These are phyloP conservation scores for Gambusia yucatana DNA, from an alignment of 2,797 vertebrate species.

Conservation along the genomic window DNA sequence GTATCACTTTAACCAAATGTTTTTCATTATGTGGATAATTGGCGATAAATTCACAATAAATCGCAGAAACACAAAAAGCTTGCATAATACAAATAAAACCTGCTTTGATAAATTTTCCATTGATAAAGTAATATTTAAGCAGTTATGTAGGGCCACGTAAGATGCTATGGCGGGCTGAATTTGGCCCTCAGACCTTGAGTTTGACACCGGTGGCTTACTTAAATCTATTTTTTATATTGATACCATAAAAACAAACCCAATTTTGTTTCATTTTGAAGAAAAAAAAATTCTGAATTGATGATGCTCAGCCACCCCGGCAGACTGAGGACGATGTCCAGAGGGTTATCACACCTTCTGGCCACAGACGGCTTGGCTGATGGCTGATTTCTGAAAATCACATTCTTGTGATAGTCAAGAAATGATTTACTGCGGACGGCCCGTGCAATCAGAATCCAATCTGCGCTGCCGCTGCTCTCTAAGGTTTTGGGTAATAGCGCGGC, in stretches of 20 bases:
- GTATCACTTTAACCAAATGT: too few species aligned
- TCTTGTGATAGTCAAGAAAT: constrained; percentile 31
- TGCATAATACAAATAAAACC: too few species aligned
- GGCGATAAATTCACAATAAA: too few species aligned
- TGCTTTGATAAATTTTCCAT: too few species aligned
- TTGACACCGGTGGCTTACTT: background rate
- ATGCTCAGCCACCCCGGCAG: constrained; percentile 3
- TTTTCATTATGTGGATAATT: too few species aligned
- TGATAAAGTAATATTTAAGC: too few species aligned
- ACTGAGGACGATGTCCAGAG: background rate
- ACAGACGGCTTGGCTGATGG: constrained; percentile 8
- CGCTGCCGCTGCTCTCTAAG: constrained; percentile 38
- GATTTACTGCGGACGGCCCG: constrained; percentile 38
- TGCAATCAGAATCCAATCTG: constrained; percentile 56
- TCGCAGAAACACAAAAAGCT: too few species aligned
- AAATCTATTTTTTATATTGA: background rate
- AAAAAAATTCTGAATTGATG: constrained; percentile 8
- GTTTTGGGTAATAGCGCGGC: constrained; percentile 56
- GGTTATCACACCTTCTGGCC: background rate
- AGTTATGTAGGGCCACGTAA: too few species aligned
- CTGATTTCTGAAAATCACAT: constrained; percentile 34
- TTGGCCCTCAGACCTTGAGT: too few species aligned
- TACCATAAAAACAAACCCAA: background rate
- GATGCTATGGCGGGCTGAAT: too few species aligned
- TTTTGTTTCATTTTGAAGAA: background rate